These are phyloP conservation scores for Alloscopus bannaensis DNA, from an alignment of 2,888 invertebrate genomes.

Conservation along the genomic window DNA sequence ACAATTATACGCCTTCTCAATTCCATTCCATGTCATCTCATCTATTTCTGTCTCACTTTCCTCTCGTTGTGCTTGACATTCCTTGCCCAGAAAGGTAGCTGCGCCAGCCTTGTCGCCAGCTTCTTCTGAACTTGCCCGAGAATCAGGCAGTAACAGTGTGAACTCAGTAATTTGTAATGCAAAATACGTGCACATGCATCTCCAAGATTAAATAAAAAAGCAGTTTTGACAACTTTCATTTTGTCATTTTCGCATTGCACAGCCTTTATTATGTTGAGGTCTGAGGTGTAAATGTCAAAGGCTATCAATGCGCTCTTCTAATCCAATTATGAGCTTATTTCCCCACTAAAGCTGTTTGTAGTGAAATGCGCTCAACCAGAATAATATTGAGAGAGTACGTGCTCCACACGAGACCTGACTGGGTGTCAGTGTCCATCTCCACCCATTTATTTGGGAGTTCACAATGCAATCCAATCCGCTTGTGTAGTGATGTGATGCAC, in stretches of 20 bases:
- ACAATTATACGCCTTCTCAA: conserved; percentile 12
- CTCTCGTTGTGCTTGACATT: conserved; percentile 29
- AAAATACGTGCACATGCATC: conserved; percentile 4
- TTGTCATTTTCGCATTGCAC: too few relatives aligned
- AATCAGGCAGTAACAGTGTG: neutral
- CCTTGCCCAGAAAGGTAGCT: neutral
- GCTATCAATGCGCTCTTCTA: too few relatives aligned
- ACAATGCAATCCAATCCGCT: neutral
- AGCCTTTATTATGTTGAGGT: neutral
- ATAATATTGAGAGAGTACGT: neutral
- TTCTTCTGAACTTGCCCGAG: neutral
- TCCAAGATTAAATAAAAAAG: too few relatives aligned
- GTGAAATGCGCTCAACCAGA: conserved; percentile 3
- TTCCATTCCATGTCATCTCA: too few relatives aligned
- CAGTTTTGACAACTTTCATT: conserved; percentile 28
- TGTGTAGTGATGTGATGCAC: conserved; percentile 5
- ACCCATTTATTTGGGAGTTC: too few relatives aligned
- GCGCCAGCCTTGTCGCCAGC: neutral
- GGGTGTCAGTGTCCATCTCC: too few relatives aligned
- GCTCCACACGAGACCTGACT: neutral
- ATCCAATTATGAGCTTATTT: conserved; percentile 14
- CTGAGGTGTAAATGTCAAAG: neutral
- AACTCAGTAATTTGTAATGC: neutral
- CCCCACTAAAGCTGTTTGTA: neutral
- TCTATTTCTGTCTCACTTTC: neutral